phyloP scores from a whole-genome alignment of 2,113 vertebrate genomes.

The Condylura cristata region DNA sequence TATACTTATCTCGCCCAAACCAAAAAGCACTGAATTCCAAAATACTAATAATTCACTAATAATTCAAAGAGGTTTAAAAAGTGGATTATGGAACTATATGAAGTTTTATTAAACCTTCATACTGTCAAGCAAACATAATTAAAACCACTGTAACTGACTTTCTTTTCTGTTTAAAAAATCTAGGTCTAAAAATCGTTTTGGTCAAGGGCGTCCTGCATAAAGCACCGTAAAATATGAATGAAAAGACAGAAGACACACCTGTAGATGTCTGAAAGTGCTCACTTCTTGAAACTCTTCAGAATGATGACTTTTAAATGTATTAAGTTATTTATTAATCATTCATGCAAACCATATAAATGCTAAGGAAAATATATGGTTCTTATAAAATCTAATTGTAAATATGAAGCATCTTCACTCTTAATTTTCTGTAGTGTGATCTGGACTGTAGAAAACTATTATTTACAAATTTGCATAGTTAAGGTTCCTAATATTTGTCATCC shows the following conservation, averaged over 20 bases:
- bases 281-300: slow-evolving; percentile 64
- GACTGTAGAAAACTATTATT: slow-evolving; percentile 78
- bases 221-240: slow-evolving; percentile 29
- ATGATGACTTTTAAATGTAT: slow-evolving; percentile 78
- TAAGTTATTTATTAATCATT: slow-evolving; percentile 79
- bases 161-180: slow-evolving; percentile 74
- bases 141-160: slow-evolving; percentile 41
- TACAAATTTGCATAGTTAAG: slow-evolving; percentile 72
- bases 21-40: slow-evolving; percentile 26
- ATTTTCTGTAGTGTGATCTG: slow-evolving; percentile 73
- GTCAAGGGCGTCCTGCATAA: slow-evolving; percentile 85
- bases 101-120: slow-evolving; percentile 14
- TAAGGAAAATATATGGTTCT: slow-evolving; percentile 67
- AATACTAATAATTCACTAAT: not conserved
- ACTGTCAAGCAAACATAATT: not conserved
- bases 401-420: slow-evolving; percentile 74
- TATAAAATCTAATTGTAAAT: slow-evolving; percentile 85
- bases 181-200: slow-evolving; percentile 88
- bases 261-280: slow-evolving; percentile 70
- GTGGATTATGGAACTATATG: not conserved
- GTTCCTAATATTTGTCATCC: slow-evolving; percentile 57
- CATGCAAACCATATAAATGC: slow-evolving; percentile 75
- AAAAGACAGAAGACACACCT: slow-evolving; percentile 57
- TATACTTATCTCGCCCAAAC: not conserved
- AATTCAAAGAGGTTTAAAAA: not conserved